Percentiles rank a stretch among this genome's conserved stretches.
phyloP scores from a whole-genome alignment of 1,140 invertebrate genomes.

The Phocides pigmalion region DNA sequence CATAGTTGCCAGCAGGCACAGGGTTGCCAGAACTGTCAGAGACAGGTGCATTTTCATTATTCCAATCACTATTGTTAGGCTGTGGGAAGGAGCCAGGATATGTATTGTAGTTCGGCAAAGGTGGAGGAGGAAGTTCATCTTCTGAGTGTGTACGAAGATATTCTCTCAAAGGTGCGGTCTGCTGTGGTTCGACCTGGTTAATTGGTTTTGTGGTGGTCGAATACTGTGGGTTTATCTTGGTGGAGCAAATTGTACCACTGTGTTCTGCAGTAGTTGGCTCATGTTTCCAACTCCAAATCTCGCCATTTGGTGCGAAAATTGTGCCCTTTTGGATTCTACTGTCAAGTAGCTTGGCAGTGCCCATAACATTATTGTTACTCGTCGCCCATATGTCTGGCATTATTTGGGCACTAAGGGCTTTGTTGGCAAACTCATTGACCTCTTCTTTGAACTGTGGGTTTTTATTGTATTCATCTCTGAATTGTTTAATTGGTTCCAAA shows the following conservation, averaged over 20 bases:
- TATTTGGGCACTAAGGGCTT: slow-evolving; percentile 78
- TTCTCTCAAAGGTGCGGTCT: slow-evolving; percentile 72
- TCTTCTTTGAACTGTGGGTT: slow-evolving; percentile 84
- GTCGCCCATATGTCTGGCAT: slow-evolving; percentile 71
- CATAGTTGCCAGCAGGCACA: slow-evolving; percentile 46
- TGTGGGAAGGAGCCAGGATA: slow-evolving; percentile 67
- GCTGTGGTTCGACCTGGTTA: slow-evolving; percentile 76
- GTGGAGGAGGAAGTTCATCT: slow-evolving; percentile 72
- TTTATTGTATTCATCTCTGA: slow-evolving; percentile 82
- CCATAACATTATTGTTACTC: slow-evolving; percentile 76
- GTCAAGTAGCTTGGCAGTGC: slow-evolving; percentile 68
- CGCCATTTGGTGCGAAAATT: slow-evolving; percentile 81
- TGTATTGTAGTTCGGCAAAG: slow-evolving; percentile 79
- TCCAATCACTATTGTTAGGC: slow-evolving; percentile 44
- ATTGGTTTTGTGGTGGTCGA: slow-evolving; percentile 72
- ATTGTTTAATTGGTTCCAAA: slow-evolving; percentile 82
- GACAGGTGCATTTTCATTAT: slow-evolving; percentile 50
- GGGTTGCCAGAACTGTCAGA: slow-evolving; percentile 50
- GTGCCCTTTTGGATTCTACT: slow-evolving; percentile 79
- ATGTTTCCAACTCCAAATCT: slow-evolving; percentile 83
- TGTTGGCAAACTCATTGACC: slow-evolving; percentile 81
- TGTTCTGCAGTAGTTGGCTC: slow-evolving; percentile 73
- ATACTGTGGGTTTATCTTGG: slow-evolving; percentile 75
- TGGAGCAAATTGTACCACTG: slow-evolving; percentile 74
- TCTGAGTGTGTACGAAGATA: slow-evolving; percentile 69